These are phyloP conservation scores for Choloepus didactylus DNA, from an alignment of 2,797 vertebrate genomes.

Conservation along the genomic window DNA sequence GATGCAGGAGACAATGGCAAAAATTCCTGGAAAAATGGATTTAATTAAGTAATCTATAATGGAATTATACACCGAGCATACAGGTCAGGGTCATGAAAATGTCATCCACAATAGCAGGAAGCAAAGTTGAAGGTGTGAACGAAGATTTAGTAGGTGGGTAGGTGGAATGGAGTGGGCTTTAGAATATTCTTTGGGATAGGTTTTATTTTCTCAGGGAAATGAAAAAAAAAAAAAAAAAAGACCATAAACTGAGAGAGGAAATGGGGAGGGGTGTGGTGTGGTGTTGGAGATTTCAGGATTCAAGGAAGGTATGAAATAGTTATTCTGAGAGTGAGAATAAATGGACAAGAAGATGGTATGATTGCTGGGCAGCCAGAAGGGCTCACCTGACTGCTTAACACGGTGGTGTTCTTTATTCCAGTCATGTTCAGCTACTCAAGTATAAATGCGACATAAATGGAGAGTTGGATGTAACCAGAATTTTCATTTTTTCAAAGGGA, in stretches of 20 bases:
- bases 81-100: neutral
- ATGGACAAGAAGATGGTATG: neutral
- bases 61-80: neutral
- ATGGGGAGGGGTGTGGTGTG: neutral
- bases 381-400: neutral
- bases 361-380: neutral
- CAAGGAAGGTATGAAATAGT: neutral
- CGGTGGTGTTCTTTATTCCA: too few relatives aligned
- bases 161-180: neutral
- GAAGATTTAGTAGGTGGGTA: neutral
- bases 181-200: neutral
- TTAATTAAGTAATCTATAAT: neutral
- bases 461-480: slow-evolving; percentile 1
- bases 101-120: neutral
- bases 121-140: neutral
- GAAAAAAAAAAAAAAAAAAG: neutral
- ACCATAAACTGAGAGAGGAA: neutral
- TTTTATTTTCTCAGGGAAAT: neutral
- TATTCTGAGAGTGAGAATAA: neutral
- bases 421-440: neutral
- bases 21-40: neutral
- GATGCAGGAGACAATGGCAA: neutral
- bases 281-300: neutral
- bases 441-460: neutral
- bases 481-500: neutral